Base-by-base conservation (phyloP, 2,888 invertebrate species). In the Venusia cambrica region DNA sequence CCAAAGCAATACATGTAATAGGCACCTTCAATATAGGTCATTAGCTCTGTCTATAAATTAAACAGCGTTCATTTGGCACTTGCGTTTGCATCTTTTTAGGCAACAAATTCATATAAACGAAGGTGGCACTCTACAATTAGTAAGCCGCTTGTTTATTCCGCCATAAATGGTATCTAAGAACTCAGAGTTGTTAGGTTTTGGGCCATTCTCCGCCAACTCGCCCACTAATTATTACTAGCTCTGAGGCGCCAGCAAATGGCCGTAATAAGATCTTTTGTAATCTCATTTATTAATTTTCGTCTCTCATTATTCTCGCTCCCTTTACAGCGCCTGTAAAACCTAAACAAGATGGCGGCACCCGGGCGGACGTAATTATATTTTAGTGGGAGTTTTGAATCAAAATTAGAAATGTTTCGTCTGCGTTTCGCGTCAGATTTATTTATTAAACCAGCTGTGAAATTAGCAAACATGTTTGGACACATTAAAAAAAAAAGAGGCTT, bases 201-300 rank as follows among this genome's bases (percentile, higher is more conserved):
- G n/a, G n/a, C n/a, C n/a, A n/a, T n/a, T 30, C 57, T 51, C 56
- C 51, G 43, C 65, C 62, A 63, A 72, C 73, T 64, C 68, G 64
- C 40, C 35, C 57, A 62, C 70, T 75, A 75, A 79, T 78, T 79
- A 77, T 76, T 74, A 58, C 64, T 62, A 59, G 59, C 50, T 50
- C 62, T 46, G 58, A 62, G 62, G 61, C 68, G 62, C 59, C 68
- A 66, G 71, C 67, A 72, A 76, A 75, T 71, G 68, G 68, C 48
- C 59, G 73, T 73, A 75, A 76, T 76, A 74, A 75, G 73, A 74
- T 77, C 75, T 74, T 77, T 77, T 75, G 73, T 76, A 73, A 77
- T 59, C 51, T 54, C 52, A 58, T 65, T 64, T 63, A 61, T 64
- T 58, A 64, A 64, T 62, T 58, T 62, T 64, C 57, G 52, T 48